Base-by-base conservation (phyloP, 2,797 vertebrate species). In the Rhabdophis nuchalis region DNA sequence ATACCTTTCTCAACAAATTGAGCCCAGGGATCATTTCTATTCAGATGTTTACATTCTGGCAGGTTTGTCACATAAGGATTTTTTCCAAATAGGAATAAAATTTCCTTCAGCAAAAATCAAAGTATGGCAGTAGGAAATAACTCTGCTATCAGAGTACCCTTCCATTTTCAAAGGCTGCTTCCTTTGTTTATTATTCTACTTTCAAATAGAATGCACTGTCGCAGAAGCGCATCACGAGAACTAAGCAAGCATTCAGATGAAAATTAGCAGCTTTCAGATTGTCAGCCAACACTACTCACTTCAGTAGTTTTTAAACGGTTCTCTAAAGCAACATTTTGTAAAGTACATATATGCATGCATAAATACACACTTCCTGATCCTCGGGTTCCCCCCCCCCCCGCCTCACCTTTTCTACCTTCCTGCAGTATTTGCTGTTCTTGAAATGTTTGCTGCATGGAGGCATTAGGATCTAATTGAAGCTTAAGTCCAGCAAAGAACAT, bases 261-360 rank as follows among this genome's bases (percentile, higher is more conserved):
- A 95, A 94, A 93, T 95, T 56, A 90, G 93, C 92, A 94, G 27
- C 53, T 95, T 96, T 90, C 89, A 94, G 89, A 93, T 93, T 92
- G 7, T 85, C 88, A 92, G 50, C 18, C 8, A 46, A 46, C 25
- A 92, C 92, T 72, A 41, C 36, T 20, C 56, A n/a, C 41, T 92
- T 90, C 90, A 29, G n/a, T 90, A 36, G 58, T 92, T 90, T 91
- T 14, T 56, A 61, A 68, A 16, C 1, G 5, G 1, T 56, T 89
- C 46, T 32, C 57, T 93, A 91, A 93, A 92, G 92, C 93, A 90
- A 72, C 1, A 85, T 85, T 94, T 86, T 89, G 25, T 90, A 41
- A 94, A 92, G 32, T 61, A 50, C 57, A 8, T 41, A 82, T 5
- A 82, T 46, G 20, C 72, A 82, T 46, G 20, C 36, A 25, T 46